Evolutionary conservation across 2,797 vertebrate species (phyloP).

Genomic region (Gymnocypris eckloni): DNA sequence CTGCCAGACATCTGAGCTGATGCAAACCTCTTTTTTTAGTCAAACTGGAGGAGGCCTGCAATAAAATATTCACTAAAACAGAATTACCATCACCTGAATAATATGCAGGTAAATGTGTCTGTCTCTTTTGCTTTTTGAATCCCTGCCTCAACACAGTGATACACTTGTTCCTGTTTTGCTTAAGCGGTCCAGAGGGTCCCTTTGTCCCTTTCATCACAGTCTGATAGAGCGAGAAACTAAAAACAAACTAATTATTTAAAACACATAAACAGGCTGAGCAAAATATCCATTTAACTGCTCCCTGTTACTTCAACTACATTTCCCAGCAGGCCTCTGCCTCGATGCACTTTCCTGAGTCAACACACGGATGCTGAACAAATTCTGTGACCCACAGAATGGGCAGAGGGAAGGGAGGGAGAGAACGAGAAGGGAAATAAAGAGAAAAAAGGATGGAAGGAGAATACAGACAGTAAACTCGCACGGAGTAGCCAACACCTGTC

Average conservation of each 20-base stretch:
- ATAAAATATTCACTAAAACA: constrained; percentile 1
- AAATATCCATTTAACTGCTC: constrained; percentile 27
- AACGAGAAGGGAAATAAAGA: background rate
- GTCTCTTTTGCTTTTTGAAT: constrained; percentile 1
- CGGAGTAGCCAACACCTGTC: constrained; percentile 47
- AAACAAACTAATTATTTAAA: constrained; percentile 37
- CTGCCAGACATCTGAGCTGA: background rate
- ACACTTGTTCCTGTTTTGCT: constrained; percentile 10
- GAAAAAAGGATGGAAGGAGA: background rate
- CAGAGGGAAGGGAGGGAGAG: background rate
- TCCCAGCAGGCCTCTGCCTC: constrained; percentile 27
- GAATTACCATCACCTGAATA: background rate
- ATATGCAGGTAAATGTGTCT: background rate
- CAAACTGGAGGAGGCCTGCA: background rate
- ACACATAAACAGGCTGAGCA: background rate
- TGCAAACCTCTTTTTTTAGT: background rate
- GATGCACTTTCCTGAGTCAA: constrained; percentile 10
- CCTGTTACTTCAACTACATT: constrained; percentile 17
- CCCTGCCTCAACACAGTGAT: background rate
- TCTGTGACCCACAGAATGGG: constrained; percentile 15
- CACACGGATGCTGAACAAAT: background rate
- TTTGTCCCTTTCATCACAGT: constrained; percentile 15
- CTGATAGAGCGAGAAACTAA: constrained; percentile 17
- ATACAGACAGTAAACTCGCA: constrained; percentile 19
- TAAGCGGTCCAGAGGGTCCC: constrained; percentile 12